Evolutionary conservation across 2,113 vertebrate species (phyloP).

Genomic region (Pampusana beccarii): DNA sequence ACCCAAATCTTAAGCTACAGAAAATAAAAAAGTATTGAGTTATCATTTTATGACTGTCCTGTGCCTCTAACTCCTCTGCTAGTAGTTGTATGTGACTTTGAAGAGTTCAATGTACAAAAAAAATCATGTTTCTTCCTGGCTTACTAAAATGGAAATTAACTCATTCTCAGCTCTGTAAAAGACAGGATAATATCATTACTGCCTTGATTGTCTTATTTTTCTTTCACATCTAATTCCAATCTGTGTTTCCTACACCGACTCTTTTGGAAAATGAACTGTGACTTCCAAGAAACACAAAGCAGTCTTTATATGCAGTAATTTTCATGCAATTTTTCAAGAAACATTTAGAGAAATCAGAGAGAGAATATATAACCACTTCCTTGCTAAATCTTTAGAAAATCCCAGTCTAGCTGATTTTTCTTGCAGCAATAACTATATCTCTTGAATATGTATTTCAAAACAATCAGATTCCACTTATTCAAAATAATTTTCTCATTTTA

Average conservation of each 20-base stretch:
- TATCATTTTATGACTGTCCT: background rate
- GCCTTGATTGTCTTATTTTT: background rate
- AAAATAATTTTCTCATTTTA: slow-evolving; percentile 32
- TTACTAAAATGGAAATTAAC: background rate
- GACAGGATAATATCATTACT: background rate
- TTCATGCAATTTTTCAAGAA: background rate
- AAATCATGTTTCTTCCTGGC: background rate
- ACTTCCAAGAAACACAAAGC: background rate
- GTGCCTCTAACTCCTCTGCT: background rate
- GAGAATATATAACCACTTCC: background rate
- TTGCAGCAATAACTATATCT: background rate
- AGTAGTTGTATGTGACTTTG: background rate
- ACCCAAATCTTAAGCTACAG: background rate
- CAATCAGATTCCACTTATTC: background rate
- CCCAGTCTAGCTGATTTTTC: background rate
- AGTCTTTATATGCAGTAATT: background rate
- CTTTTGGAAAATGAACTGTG: background rate
- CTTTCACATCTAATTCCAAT: background rate
- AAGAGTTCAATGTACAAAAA: background rate
- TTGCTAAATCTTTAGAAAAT: background rate
- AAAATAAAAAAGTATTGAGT: background rate
- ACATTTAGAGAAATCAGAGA: background rate
- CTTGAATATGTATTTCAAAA: slow-evolving; percentile 27
- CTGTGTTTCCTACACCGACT: background rate
- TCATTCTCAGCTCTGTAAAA: background rate